Conservation (phyloP, 2,888 invertebrate genomes). For the Hybos culiciformis region DNA sequence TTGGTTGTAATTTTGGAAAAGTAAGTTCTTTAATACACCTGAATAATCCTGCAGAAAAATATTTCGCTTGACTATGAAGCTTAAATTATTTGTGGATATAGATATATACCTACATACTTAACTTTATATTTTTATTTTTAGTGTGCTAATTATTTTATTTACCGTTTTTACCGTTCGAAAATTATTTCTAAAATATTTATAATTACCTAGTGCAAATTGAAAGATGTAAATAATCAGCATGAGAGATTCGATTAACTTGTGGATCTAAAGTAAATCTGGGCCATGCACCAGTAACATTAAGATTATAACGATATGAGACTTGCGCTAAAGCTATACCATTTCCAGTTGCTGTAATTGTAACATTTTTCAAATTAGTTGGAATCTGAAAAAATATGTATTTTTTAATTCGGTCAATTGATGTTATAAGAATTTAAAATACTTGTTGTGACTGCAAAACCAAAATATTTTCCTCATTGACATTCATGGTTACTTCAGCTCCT, state of each 20-base stretch:
- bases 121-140: too few relatives aligned
- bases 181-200: background rate
- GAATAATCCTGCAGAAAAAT: too few relatives aligned
- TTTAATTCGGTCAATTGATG: too few relatives aligned
- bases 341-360: slow-evolving; percentile 67
- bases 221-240: slow-evolving; percentile 65
- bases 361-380: slow-evolving; percentile 39
- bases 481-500: slow-evolving; percentile 39
- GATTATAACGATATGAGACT: slow-evolving; percentile 66
- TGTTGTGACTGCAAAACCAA: slow-evolving; percentile 69
- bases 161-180: background rate
- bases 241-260: slow-evolving; percentile 73
- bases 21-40: too few relatives aligned
- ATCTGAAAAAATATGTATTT: slow-evolving; percentile 20
- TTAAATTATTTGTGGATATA: too few relatives aligned
- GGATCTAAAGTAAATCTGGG: slow-evolving; percentile 80
- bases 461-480: slow-evolving; percentile 62
- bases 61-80: too few relatives aligned
- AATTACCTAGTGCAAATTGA: slow-evolving; percentile 65
- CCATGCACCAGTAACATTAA: slow-evolving; percentile 80
- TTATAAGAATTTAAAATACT: slow-evolving; percentile 33
- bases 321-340: slow-evolving; percentile 67
- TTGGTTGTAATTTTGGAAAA: too few relatives aligned
- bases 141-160: too few relatives aligned
- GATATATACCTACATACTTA: too few relatives aligned